Evolutionary conservation across 2,113 vertebrate species (phyloP), one percentile per base, ranked within the genome.

Genomic region (Leucopsar rothschildi): DNA sequence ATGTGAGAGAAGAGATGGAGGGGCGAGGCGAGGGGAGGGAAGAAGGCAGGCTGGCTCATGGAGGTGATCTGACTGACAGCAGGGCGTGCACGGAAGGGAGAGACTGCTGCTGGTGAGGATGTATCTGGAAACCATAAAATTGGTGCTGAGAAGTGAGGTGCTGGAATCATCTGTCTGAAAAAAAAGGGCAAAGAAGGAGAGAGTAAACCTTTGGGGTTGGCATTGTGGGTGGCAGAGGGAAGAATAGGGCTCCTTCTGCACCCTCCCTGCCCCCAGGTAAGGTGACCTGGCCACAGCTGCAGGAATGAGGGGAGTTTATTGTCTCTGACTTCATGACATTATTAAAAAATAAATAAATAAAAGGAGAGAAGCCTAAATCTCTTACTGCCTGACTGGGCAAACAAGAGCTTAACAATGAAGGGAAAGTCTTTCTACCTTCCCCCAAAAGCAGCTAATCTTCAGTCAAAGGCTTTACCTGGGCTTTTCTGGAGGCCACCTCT

Each of bases 61-160:
- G 33, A 42, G 72, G 31, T 49, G 42, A 11, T 47, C n/a, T 77
- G 92, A 22, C 49, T n/a, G 61, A 40, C 90, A 82, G 40, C 25
- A 65, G n/a, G 33, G 17, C 0, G 0, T 65, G 50, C 25, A 53
- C 42, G 28, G 24, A 35, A 61, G 16, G 7, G 8, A 6, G 15
- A 12, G 12, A 15, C 20, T 86, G 68, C 45, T 55, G 23, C 59
- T 44, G 42, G 27, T 68, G 45, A 35, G 56, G 37, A 9, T 44
- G 1, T 56, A 35, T 24, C 65, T 88, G 28, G 33, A 87, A 45
- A 57, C 61, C 44, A 21, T 59, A 55, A 83, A 65, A 61, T n/a
- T n/a, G 76, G 7, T 72, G 73, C 42, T 71, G 22, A 70, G 42
- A 42, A 22, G 2, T 53, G 49, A 59, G 42, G 25, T 78, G 57